Conservation (phyloP, 2,888 invertebrate genomes). For the Pachymerium ferrugineum region DNA sequence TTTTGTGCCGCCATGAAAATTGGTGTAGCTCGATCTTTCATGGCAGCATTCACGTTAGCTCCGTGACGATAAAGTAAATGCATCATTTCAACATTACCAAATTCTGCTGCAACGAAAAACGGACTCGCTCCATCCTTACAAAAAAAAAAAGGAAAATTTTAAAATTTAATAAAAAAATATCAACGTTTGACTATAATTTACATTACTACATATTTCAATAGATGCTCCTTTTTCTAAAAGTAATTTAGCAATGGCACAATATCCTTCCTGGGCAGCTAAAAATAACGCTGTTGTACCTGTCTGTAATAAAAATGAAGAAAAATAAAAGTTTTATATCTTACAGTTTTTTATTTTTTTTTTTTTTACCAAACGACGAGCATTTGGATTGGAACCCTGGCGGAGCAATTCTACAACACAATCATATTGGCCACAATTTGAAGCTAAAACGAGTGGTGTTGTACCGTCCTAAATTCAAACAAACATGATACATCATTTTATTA, state of each 20-base stretch:
- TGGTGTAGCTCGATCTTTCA: constrained; percentile 74
- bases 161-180: constrained; percentile 7
- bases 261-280: constrained; percentile 90
- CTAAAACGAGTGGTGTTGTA: constrained; percentile 85
- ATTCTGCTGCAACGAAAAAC: constrained; percentile 87
- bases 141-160: constrained; percentile 29
- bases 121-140: constrained; percentile 84
- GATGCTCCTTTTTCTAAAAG: constrained; percentile 65
- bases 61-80: constrained; percentile 66
- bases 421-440: constrained; percentile 83
- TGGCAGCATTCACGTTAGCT: constrained; percentile 65
- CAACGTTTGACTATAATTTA: constrained; percentile 42
- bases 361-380: constrained; percentile 63
- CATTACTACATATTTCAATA: constrained; percentile 47
- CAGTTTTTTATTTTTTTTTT: no score
- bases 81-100: constrained; percentile 79
- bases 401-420: constrained; percentile 80
- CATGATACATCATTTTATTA: background rate
- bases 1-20: constrained; percentile 91
- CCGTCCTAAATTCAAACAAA: constrained; percentile 62
- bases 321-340: no score
- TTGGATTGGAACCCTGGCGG: constrained; percentile 85
- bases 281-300: constrained; percentile 90
- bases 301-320: no score
- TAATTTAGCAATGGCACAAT: constrained; percentile 70